A percentile compares a stretch with the other conserved stretches of the same genome.
phyloP scores from a whole-genome alignment of 2,797 vertebrate species.

The Rhyacichthys aspro region DNA sequence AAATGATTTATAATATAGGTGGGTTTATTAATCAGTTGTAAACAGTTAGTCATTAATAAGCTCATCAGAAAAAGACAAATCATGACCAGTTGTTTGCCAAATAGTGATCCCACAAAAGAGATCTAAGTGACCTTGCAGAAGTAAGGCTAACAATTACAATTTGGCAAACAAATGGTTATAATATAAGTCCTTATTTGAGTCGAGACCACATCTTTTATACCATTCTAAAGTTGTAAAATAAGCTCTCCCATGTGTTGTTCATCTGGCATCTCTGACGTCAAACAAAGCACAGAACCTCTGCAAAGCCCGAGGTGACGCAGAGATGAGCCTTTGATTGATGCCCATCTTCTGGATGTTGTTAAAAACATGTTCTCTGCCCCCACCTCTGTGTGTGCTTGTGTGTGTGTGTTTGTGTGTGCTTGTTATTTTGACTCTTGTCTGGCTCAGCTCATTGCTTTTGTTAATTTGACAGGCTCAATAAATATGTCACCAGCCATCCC shows the following conservation, averaged over 20 bases:
- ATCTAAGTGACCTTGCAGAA: too few species aligned
- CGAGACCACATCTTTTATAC: too few species aligned
- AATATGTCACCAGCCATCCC: conserved; percentile 69
- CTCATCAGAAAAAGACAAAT: too few species aligned
- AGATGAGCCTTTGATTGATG: conserved; percentile 55
- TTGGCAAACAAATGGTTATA: too few species aligned
- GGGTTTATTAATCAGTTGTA: too few species aligned
- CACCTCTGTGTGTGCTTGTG: not conserved
- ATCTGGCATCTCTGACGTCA: conserved; percentile 48
- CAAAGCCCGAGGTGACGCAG: conserved; percentile 58
- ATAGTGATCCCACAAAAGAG: too few species aligned
- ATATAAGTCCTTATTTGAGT: too few species aligned
- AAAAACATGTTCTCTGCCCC: conserved; percentile 23
- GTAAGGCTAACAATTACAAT: too few species aligned
- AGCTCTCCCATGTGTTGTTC: conserved; percentile 28
- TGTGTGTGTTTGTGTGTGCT: conserved; percentile 5
- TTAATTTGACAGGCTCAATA: conserved; percentile 83
- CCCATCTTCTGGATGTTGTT: conserved; percentile 42
- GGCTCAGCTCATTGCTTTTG: conserved; percentile 65
- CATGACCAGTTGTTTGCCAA: too few species aligned
- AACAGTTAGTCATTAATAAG: too few species aligned
- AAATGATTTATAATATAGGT: too few species aligned
- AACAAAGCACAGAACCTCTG: conserved; percentile 42
- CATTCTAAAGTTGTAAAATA: not conserved
- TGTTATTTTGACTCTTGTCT: conserved; percentile 42